Conservation (phyloP, 2,888 invertebrate species). For the Phymatocera aterrima region DNA sequence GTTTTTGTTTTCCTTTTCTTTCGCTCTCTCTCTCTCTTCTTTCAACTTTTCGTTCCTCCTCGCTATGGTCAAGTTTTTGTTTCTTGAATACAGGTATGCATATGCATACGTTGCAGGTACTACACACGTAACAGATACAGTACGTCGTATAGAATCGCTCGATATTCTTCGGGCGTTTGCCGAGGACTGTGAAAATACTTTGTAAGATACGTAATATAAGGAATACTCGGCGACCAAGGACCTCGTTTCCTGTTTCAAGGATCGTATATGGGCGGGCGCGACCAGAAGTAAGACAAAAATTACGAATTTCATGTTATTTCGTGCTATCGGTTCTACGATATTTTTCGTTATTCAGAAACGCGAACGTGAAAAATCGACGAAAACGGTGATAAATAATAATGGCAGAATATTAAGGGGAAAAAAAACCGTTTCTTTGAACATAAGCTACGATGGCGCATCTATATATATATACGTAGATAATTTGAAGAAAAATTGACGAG, state of each 20-base stretch:
- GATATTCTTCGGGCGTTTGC: constrained; percentile 18
- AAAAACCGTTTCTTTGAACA: neutral
- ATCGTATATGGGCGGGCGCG: neutral
- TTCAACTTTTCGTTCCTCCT: neutral
- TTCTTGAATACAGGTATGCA: no score
- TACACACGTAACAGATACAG: neutral
- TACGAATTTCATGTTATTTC: no score
- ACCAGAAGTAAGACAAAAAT: neutral
- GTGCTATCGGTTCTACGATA: no score
- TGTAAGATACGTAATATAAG: neutral
- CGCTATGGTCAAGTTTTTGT: constrained; percentile 24
- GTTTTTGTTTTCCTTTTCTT: neutral
- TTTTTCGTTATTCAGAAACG: no score
- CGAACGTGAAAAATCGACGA: no score
- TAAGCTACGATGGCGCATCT: neutral
- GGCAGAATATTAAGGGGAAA: neutral
- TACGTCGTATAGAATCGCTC: neutral
- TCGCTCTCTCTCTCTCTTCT: neutral
- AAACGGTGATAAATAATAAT: neutral
- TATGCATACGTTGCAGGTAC: no score
- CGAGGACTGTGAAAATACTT: constrained; percentile 10
- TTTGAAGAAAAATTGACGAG: no score
- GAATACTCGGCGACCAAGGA: constrained; percentile 8
- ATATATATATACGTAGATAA: neutral
- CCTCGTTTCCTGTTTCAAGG: constrained; percentile 5